Conservation (phyloP, 2,888 invertebrate species). For the Orthosia gracilis region DNA sequence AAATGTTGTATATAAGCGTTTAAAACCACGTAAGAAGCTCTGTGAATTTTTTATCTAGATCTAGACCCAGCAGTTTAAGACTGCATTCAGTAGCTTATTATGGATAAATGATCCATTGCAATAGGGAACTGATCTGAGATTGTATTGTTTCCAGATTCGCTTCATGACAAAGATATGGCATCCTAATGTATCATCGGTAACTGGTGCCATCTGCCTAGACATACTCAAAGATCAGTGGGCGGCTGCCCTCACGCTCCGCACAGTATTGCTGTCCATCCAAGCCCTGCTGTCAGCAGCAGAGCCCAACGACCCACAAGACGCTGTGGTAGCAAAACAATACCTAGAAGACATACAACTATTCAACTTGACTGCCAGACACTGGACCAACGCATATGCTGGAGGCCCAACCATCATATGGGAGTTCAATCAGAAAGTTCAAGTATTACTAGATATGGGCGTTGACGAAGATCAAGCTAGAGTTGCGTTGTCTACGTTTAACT, state of each 20-base stretch:
- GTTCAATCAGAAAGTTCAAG: constrained; percentile 96
- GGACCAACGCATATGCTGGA: constrained; percentile 98
- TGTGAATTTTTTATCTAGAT: neutral
- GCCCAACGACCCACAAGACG: constrained; percentile 98
- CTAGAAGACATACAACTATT: constrained; percentile 97
- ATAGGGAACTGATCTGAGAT: constrained; percentile 10
- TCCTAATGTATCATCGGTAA: constrained; percentile 99
- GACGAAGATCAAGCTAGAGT: constrained; percentile 97
- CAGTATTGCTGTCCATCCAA: constrained; percentile 98
- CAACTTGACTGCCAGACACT: constrained; percentile 97
- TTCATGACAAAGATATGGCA: constrained; percentile 99
- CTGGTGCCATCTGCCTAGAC: constrained; percentile 99
- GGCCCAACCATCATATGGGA: constrained; percentile 92
- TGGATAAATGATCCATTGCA: neutral
- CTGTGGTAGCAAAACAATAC: constrained; percentile 99
- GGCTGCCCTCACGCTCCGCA: constrained; percentile 99
- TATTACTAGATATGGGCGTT: constrained; percentile 98
- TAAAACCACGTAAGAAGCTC: too few species aligned
- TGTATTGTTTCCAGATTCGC: constrained; percentile 93
- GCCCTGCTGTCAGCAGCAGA: constrained; percentile 98
- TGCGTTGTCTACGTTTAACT: constrained; percentile 97
- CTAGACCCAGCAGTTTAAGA: neutral
- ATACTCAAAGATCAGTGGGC: constrained; percentile 99
- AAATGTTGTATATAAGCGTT: too few species aligned
- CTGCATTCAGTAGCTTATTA: neutral